A percentile compares a stretch with the other conserved stretches of the same genome.
Evolutionary conservation across 1,140 invertebrate species (phyloP).

Genomic region (Antheraea pernyi): DNA sequence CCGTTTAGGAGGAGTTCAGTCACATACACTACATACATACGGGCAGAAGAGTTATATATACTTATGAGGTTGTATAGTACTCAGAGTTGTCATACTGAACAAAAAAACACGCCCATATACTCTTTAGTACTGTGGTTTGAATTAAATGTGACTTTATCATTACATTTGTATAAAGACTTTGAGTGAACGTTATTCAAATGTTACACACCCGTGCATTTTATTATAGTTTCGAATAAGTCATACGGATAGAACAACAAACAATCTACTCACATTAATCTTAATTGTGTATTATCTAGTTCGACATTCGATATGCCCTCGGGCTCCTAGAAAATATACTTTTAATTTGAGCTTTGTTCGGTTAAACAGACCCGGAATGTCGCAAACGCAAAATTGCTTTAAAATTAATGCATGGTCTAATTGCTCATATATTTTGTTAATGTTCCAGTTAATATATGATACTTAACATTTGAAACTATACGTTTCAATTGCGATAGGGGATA

Average conservation of each 20-base stretch:
- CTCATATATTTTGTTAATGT: neutral
- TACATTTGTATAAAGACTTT: too few species aligned
- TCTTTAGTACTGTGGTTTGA: too few species aligned
- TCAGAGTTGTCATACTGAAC: too few species aligned
- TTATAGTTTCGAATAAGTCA: neutral
- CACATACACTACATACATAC: too few species aligned
- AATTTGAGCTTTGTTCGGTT: neutral
- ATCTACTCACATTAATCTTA: slow-evolving; percentile 26
- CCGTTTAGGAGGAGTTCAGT: too few species aligned
- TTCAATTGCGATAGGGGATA: too few species aligned
- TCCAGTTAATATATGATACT: neutral
- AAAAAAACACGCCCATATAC: too few species aligned
- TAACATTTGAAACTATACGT: too few species aligned
- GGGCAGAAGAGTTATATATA: too few species aligned
- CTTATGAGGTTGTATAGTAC: too few species aligned
- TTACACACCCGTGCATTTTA: neutral
- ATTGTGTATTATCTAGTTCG: slow-evolving; percentile 22
- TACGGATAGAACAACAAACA: neutral
- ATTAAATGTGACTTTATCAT: too few species aligned
- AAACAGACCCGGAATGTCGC: slow-evolving; percentile 1
- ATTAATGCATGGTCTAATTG: slow-evolving; percentile 18
- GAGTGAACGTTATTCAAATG: neutral
- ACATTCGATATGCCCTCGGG: slow-evolving; percentile 9
- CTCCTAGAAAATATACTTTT: neutral
- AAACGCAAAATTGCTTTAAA: slow-evolving; percentile 8